These are phyloP conservation scores for Esox masquinongy DNA, from an alignment of 2,797 vertebrate genomes.

Conservation along the genomic window DNA sequence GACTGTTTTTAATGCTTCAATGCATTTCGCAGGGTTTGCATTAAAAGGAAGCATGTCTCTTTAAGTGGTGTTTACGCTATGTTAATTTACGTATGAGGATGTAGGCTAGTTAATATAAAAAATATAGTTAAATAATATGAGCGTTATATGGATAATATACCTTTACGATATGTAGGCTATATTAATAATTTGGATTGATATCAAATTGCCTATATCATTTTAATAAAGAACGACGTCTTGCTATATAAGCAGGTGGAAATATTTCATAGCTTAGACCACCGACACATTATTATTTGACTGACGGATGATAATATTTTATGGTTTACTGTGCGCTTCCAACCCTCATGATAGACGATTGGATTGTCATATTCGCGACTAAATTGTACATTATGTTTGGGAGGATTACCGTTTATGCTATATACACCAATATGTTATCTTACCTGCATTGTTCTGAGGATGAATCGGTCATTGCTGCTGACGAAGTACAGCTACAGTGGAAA, in stretches of 20 bases:
- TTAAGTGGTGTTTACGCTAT: neutral
- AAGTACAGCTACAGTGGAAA: neutral
- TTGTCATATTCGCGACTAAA: neutral
- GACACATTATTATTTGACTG: neutral
- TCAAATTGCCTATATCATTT: neutral
- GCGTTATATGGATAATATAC: neutral
- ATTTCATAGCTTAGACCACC: neutral
- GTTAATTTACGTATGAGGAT: neutral
- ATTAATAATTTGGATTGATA: neutral
- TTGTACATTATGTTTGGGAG: neutral
- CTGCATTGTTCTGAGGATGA: slow-evolving; percentile 59
- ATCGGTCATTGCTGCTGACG: slow-evolving; percentile 49
- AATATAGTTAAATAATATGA: neutral
- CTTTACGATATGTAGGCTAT: neutral
- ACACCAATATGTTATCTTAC: slow-evolving; percentile 61
- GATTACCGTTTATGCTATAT: neutral
- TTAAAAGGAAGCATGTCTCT: neutral
- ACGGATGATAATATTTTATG: neutral
- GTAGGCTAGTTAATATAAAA: neutral
- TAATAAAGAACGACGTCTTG: neutral
- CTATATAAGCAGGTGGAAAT: neutral
- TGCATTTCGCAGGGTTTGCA: neutral
- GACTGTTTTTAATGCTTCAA: neutral
- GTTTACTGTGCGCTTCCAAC: neutral
- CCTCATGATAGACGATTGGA: neutral